Conservation (phyloP, 2,113 vertebrate species). For the Pangasianodon hypophthalmus region DNA sequence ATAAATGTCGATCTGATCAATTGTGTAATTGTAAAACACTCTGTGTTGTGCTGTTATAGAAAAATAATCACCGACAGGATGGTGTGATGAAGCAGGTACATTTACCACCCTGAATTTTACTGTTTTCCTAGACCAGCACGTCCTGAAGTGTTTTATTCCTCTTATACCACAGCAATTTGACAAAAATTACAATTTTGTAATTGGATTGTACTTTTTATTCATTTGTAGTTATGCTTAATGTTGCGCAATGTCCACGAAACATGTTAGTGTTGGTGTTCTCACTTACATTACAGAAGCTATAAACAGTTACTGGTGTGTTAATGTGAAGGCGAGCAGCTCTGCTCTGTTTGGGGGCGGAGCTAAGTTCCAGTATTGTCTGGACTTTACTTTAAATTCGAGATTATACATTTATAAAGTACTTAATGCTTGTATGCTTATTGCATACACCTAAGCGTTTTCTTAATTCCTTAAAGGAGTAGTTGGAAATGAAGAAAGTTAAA, state of each 20-base stretch:
- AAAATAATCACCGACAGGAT: neutral
- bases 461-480: too few species aligned
- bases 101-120: neutral
- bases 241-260: too few species aligned
- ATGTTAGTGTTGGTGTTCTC: too few species aligned
- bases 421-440: too few species aligned
- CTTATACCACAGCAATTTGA: neutral
- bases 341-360: neutral
- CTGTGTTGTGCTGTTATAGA: too few species aligned
- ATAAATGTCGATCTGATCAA: neutral
- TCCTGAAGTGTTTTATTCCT: neutral
- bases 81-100: neutral
- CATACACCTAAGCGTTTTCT: too few species aligned
- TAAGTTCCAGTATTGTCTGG: neutral
- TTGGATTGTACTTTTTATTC: neutral
- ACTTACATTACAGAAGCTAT: neutral
- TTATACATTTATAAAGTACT: too few species aligned
- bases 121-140: too few species aligned
- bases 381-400: neutral
- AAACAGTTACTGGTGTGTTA: neutral
- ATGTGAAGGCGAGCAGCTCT: neutral
- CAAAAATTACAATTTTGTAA: too few species aligned
- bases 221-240: neutral
- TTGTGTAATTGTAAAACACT: neutral
- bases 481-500: too few species aligned